Evolutionary conservation across 1,140 invertebrate genomes (phyloP).

Genomic region (Panulirus ornatus): DNA sequence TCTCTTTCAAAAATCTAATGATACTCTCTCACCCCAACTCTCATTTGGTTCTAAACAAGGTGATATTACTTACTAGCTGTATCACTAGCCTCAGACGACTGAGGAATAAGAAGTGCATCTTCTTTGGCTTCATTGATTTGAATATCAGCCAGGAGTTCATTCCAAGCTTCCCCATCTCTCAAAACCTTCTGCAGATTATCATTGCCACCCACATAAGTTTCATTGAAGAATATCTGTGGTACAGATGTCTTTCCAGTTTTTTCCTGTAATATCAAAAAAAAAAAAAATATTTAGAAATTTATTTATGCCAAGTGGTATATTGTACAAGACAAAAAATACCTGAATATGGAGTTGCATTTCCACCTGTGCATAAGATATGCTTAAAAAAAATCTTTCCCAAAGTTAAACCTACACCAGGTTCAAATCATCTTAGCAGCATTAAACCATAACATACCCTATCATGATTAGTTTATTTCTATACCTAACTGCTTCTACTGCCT

Average conservation of each 20-base stretch:
- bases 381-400: too few species aligned
- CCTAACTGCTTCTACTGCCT: too few species aligned
- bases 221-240: constrained; percentile 75
- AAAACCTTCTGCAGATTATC: constrained; percentile 53
- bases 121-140: constrained; percentile 50
- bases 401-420: too few species aligned
- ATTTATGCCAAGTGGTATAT: too few species aligned
- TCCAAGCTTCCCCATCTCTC: constrained; percentile 55
- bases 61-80: constrained; percentile 8
- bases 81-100: constrained; percentile 64
- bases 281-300: neutral
- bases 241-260: constrained; percentile 71
- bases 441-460: neutral
- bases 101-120: constrained; percentile 51
- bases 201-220: constrained; percentile 70
- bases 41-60: too few species aligned
- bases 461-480: too few species aligned
- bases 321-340: too few species aligned
- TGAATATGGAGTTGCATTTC: too few species aligned
- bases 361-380: too few species aligned
- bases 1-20: too few species aligned
- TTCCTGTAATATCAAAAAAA: constrained; percentile 47
- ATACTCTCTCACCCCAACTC: too few species aligned
- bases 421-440: too few species aligned
- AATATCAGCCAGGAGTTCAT: constrained; percentile 47